Percentiles rank a stretch among this genome's conserved stretches.
Conservation (phyloP, 2,888 invertebrate species). For the Melolontha melolontha region DNA sequence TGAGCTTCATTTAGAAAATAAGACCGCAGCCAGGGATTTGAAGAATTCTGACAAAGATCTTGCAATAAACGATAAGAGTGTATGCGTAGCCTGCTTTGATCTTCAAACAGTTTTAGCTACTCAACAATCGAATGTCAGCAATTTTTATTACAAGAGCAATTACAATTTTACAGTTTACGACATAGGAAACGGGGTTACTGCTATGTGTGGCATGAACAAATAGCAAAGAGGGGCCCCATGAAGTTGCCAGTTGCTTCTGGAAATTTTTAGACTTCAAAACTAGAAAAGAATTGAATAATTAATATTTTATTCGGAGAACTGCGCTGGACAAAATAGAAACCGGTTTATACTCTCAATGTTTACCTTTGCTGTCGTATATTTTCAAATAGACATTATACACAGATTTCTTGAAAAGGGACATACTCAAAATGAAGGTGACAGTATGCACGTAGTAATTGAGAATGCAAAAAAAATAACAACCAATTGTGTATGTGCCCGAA, state of each 20-base stretch:
- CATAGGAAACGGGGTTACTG: background rate
- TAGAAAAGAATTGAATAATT: conserved; percentile 19
- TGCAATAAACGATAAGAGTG: conserved; percentile 10
- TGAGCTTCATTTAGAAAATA: too few species aligned
- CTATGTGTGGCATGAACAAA: too few species aligned
- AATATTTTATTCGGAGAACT: conserved; percentile 49
- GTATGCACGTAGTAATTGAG: conserved; percentile 47
- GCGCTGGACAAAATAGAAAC: conserved; percentile 49
- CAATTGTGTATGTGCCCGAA: conserved; percentile 24
- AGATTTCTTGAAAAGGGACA: conserved; percentile 50
- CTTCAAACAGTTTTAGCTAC: background rate
- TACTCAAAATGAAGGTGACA: conserved; percentile 50
- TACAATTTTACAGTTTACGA: conserved; percentile 22
- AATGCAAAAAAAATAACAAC: conserved; percentile 42
- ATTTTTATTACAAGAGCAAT: conserved; percentile 23
- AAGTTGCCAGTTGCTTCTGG: background rate
- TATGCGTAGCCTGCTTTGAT: conserved; percentile 6
- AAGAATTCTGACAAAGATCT: background rate
- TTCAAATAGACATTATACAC: conserved; percentile 43
- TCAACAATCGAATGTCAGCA: conserved; percentile 7
- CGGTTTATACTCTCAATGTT: conserved; percentile 45
- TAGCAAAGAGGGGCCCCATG: too few species aligned
- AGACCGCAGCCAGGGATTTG: too few species aligned
- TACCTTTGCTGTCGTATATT: conserved; percentile 11
- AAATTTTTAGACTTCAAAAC: background rate